Conservation (phyloP, 2,797 vertebrate species). For the Platalea minor region DNA sequence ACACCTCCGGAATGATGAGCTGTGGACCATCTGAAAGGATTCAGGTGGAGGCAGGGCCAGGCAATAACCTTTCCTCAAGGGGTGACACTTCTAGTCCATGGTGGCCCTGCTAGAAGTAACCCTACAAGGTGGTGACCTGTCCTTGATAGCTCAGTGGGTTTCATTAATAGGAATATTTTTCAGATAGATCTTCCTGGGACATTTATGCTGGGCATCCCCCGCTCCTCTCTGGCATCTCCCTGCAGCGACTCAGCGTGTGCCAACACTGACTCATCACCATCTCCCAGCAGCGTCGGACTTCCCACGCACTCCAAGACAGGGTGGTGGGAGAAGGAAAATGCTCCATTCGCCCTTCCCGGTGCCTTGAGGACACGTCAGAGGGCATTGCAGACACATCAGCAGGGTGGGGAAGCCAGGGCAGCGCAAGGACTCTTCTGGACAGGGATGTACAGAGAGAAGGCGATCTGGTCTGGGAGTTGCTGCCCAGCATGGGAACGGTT, state of each 20-base stretch:
- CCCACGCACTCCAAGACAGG: fast-evolving
- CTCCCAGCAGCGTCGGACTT: background rate
- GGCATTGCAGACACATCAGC: background rate
- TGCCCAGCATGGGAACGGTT: background rate
- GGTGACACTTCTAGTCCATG: background rate
- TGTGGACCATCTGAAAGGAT: background rate
- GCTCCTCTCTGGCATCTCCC: background rate
- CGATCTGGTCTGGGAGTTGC: background rate
- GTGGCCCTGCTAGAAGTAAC: background rate
- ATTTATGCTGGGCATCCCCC: background rate
- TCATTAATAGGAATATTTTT: background rate
- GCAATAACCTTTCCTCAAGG: background rate
- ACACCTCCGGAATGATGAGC: background rate
- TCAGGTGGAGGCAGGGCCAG: background rate
- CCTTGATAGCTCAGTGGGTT: background rate
- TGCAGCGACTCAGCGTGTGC: background rate
- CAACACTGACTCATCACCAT: background rate
- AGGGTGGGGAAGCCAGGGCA: background rate
- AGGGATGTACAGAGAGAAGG: background rate
- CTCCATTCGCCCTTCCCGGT: background rate
- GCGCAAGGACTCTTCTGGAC: background rate
- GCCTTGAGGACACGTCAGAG: background rate
- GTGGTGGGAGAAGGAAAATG: background rate
- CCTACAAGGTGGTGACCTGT: background rate
- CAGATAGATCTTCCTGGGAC: background rate